A percentile compares a stretch with the other conserved stretches of the same genome.
Conservation (phyloP, 2,797 vertebrate species). For the Limosa lapponica region DNA sequence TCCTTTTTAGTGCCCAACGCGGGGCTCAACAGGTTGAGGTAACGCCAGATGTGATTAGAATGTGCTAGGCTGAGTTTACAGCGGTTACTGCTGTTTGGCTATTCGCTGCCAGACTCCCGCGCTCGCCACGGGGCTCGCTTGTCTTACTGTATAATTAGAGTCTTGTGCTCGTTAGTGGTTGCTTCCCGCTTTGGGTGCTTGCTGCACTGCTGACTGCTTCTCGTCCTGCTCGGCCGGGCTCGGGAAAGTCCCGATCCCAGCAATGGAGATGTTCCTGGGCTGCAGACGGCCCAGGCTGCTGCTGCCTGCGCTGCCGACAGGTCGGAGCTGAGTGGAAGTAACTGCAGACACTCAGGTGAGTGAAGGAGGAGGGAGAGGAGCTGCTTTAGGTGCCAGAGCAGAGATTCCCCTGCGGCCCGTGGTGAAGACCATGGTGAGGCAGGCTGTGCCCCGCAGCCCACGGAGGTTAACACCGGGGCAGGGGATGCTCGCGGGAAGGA, state of each 20-base stretch:
- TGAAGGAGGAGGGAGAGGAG: neutral
- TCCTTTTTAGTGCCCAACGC: neutral
- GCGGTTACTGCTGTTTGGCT: neutral
- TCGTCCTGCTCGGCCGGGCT: neutral
- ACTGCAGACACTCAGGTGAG: neutral
- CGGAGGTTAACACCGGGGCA: neutral
- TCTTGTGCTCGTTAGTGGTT: neutral
- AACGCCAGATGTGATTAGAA: neutral
- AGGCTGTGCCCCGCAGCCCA: neutral
- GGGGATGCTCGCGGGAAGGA: neutral
- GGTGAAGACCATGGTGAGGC: neutral
- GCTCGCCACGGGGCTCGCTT: neutral
- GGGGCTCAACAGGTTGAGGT: neutral
- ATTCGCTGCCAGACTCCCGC: neutral
- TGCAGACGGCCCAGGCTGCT: neutral
- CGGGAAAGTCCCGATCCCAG: neutral
- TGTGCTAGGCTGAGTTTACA: neutral
- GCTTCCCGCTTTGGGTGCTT: neutral
- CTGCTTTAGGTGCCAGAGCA: neutral
- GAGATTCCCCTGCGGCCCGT: neutral
- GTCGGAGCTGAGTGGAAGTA: neutral
- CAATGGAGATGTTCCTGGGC: neutral
- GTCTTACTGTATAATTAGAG: neutral
- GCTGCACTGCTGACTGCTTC: neutral
- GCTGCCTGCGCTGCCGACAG: neutral